Evolutionary conservation across 1,140 invertebrate species (phyloP).

Genomic region (Aphelenchoides avenae): DNA sequence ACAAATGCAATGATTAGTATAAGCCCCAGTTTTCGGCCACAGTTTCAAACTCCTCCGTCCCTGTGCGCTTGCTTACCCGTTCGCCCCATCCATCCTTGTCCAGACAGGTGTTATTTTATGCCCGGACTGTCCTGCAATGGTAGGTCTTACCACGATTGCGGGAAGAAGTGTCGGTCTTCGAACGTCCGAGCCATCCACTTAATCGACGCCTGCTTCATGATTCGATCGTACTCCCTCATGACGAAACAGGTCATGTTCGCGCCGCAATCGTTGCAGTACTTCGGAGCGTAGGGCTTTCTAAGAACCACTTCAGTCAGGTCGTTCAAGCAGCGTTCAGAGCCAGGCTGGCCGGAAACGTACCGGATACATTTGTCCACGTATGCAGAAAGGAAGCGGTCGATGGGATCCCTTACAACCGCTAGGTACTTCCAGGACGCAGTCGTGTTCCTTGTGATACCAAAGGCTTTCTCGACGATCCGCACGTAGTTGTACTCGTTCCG

Average conservation of each 20-base stretch:
- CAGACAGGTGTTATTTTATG: not conserved
- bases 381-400: constrained; percentile 30
- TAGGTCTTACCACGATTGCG: constrained; percentile 43
- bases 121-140: constrained; percentile 13
- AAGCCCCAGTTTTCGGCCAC: no score
- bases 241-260: no score
- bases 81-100: no score
- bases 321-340: not conserved
- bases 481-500: no score
- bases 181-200: constrained; percentile 15
- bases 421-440: no score
- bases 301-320: no score
- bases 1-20: no score
- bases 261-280: constrained; percentile 38
- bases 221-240: constrained; percentile 29
- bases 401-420: constrained; percentile 22
- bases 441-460: no score
- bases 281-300: constrained; percentile 12
- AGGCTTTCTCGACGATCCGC: no score
- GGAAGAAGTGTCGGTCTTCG: constrained; percentile 37
- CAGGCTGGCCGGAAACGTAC: not conserved
- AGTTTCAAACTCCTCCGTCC: no score
- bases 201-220: constrained; percentile 11
- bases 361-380: constrained; percentile 32
- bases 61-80: no score